Evolutionary conservation across 2,113 vertebrate species (phyloP), one percentile per base, ranked within the genome.

Genomic region (Gambusia affinis): DNA sequence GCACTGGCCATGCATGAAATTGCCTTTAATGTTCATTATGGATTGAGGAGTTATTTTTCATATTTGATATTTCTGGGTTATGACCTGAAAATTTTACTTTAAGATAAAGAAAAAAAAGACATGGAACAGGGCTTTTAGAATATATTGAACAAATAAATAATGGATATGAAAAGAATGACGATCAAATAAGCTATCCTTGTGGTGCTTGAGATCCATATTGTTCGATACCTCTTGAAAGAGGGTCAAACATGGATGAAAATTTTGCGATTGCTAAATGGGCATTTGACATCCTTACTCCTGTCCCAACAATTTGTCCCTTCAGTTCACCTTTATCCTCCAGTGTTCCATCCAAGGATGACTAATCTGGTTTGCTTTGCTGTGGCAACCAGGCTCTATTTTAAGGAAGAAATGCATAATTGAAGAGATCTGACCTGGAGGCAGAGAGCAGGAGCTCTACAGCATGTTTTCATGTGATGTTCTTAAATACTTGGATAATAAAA

Each of bases 341-440:
- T 85, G 70, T 78, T 68, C 74, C 84, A 87, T 83, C 70, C 83
- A 78, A 88, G 86, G 88, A 87, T 85, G 84, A 93, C 47, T 85
- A 85, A 90, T 88, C 73, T 60, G 64, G 76, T 82, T 92, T 88
- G 78, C 86, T 85, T 87, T 81, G 70, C 89, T 82, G 74, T 67
- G 78, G 75, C 86, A 84, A 76, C 87, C 12, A 24, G 8, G 4
- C 54, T 85, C 89, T 93, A 91, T 91, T 92, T 91, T 91, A 78
- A 82, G 89, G 74, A 72, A 73, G 65, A 73, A 85, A 91, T 93
- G 39, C 88, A 91, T 94, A 91, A 93, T 93, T 92, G 90, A 91
- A 87, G 74, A 72, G 82, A 85, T 69, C 74, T 83, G 83, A 92
- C 81, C 78, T 78, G 60, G 65, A 85, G 84, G 80, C 87, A 86